phyloP scores from a whole-genome alignment of 2,113 vertebrate genomes.

The Passer montanus region DNA sequence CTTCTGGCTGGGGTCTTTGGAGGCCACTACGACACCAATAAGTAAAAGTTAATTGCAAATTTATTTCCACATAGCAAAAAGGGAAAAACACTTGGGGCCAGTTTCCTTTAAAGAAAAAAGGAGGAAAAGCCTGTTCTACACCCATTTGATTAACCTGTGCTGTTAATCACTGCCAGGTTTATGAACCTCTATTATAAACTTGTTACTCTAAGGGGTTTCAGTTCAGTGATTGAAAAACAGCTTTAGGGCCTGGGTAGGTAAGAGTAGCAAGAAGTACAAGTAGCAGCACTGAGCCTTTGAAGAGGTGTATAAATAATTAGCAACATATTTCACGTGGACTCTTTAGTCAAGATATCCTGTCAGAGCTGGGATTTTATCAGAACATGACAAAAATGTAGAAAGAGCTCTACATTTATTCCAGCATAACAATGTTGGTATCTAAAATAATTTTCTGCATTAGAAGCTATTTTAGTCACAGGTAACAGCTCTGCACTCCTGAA shows the following conservation, averaged over 20 bases:
- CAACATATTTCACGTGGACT: conserved; percentile 50
- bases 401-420: neutral
- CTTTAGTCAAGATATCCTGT: neutral
- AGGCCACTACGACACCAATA: neutral
- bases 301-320: conserved; percentile 73
- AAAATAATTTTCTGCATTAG: neutral
- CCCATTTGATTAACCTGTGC: conserved; percentile 56
- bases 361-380: conserved; percentile 39
- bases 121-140: conserved; percentile 26
- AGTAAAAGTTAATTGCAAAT: conserved; percentile 58
- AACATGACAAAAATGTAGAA: conserved; percentile 37
- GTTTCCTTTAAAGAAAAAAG: conserved; percentile 33
- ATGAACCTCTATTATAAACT: conserved; percentile 62
- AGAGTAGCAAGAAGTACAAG: conserved; percentile 7
- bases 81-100: conserved; percentile 45
- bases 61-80: neutral
- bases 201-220: conserved; percentile 63
- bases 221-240: conserved; percentile 69
- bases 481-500: neutral
- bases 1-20: neutral
- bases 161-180: conserved; percentile 66
- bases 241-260: conserved; percentile 61
- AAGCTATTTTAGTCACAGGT: neutral
- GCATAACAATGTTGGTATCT: neutral
- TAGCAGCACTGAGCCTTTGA: conserved; percentile 64